Evolutionary conservation across 2,113 vertebrate species (phyloP).

Genomic region (Girardinichthys multiradiatus): DNA sequence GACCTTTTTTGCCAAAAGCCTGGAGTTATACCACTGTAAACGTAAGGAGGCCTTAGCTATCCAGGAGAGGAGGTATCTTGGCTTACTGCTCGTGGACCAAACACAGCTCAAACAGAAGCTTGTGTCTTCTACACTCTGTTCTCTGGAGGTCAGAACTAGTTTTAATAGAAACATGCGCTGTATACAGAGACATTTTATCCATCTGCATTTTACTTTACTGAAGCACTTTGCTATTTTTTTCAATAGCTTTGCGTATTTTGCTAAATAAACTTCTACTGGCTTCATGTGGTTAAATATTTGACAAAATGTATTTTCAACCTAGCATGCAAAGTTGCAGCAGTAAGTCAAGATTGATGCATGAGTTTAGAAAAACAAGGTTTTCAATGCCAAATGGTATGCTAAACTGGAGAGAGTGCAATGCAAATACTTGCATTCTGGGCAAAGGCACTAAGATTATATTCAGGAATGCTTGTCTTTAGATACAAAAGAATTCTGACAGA

Average conservation of each 20-base stretch:
- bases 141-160: constrained; percentile 80
- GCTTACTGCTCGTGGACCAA: constrained; percentile 85
- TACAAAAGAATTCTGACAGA: not conserved
- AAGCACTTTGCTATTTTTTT: not conserved
- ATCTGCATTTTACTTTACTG: not conserved
- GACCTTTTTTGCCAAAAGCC: constrained; percentile 80
- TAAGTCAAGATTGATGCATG: too few species aligned
- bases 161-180: too few species aligned
- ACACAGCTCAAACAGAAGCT: constrained; percentile 82
- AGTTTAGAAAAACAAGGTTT: too few species aligned
- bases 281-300: not conserved
- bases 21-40: constrained; percentile 83
- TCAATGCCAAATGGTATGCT: too few species aligned
- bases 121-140: constrained; percentile 80
- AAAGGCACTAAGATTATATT: too few species aligned
- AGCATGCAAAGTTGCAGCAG: not conserved
- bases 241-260: not conserved
- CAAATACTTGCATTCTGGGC: too few species aligned
- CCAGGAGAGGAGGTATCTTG: constrained; percentile 77
- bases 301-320: not conserved
- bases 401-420: too few species aligned
- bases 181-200: not conserved
- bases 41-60: constrained; percentile 80
- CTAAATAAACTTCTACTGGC: not conserved
- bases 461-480: not conserved